These are phyloP conservation scores for Pseudochirops cupreus DNA, from an alignment of 2,797 vertebrate genomes.

Conservation along the genomic window DNA sequence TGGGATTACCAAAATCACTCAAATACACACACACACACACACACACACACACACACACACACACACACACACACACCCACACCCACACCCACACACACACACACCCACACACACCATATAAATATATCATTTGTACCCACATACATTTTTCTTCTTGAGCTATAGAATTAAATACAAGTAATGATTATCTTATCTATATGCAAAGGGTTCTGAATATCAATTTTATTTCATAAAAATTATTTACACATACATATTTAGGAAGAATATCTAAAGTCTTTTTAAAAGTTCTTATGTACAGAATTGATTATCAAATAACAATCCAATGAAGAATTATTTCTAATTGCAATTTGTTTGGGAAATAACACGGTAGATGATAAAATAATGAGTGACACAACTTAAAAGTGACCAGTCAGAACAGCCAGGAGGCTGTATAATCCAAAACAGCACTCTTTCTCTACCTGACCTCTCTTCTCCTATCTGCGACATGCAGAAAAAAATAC, in stretches of 20 bases:
- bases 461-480: not conserved
- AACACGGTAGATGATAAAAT: not conserved
- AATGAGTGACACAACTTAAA: not conserved
- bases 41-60: too few relatives aligned
- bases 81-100: too few relatives aligned
- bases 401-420: not conserved
- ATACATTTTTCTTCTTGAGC: not conserved
- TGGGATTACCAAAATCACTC: too few relatives aligned
- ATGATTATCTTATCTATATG: not conserved
- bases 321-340: slow-evolving; percentile 42
- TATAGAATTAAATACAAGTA: not conserved
- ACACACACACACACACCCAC: not conserved
- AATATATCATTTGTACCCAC: not conserved
- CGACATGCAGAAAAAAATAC: not conserved
- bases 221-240: slow-evolving; percentile 67
- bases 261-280: not conserved
- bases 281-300: slow-evolving; percentile 51
- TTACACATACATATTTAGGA: slow-evolving; percentile 31
- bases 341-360: not conserved
- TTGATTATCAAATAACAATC: not conserved
- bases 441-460: not conserved
- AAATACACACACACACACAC: too few relatives aligned
- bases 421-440: not conserved
- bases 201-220: not conserved
- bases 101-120: not conserved